Evolutionary conservation across 2,113 vertebrate species (phyloP), one percentile per base, ranked within the genome.

Genomic region (Hippocampus mohnikei): DNA sequence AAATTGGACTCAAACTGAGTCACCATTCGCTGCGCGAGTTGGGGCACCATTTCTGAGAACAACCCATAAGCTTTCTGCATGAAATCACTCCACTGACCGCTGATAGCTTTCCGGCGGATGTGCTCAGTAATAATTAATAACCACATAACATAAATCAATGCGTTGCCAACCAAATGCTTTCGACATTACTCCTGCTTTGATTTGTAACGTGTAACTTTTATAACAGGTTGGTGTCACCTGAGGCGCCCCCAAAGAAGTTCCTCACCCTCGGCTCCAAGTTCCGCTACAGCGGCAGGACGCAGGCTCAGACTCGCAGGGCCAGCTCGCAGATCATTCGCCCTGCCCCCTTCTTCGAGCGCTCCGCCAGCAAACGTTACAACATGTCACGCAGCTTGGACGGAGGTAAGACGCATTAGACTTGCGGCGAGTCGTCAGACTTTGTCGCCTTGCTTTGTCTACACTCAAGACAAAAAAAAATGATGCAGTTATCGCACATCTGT

Each of bases 161-260:
- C 16, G 13, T 62, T 62, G 18, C 18, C 13, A 15, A 44, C 13
- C 18, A 50, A 46, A 66, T 48, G 12, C 44, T 52, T 5, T 25
- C 15, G 25, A 4, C 7, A 48, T 68, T 70, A 55, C 69, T 75
- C 59, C 18, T 41, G 55, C 71, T 60, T 83, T 76, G 81, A 15
- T 3, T 78, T 84, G 58, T 40, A 41, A 76, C 21, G 69, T 77
- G 52, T 74, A 10, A 71, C 64, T 25, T 66, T 68, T 52, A 74
- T 52, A 74, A 69, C 85, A 99, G 97, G 87, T 91, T 99, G 8
- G 90, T 98, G 60, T 92, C 96, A 59, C 96, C 96, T 0, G 96
- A 99, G 88, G 95, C 94, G 2, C 97, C 96, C 25, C 95, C 95
- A 56, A 98, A 98, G 90, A 97, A 96, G 89, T 98, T 99, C 89